Evolutionary conservation across 2,888 invertebrate genomes (phyloP), one percentile per base, ranked within the genome.

Genomic region (Ectropis crepuscularia): DNA sequence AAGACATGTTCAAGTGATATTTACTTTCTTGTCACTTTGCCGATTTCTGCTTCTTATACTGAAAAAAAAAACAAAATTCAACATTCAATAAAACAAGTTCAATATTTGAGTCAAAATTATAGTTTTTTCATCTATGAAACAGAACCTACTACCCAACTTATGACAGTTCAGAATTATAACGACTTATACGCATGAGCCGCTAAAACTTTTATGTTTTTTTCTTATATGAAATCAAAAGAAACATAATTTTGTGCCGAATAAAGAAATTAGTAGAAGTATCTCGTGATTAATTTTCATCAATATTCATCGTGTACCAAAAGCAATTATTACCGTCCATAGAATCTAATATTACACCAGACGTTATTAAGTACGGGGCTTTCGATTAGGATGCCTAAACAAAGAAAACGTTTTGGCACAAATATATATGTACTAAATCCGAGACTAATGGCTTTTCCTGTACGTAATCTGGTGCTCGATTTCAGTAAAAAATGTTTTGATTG

Each of bases 361-460:
- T 51, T 41, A 51, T 42, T 51, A 42, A 39, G 38, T 6, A 11
- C 16, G 39, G 16, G 16, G 16, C 51, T 51, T 9, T 51, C 51
- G 51, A 51, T 51, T 51, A 51, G 51, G 51, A 41, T 41, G 41
- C 28, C 51, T 51, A 42, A 51, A 51, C 51, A 51, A 51, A 51
- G 54, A 46, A 46, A 5, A 12, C 37, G 11, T 45, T 45, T 46
- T 54, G 46, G 54, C 54, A 46, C 37, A 54, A 46, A 53, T 36
- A 45, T 37, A n/a, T 53, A 36, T n/a, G 41, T 28, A 39, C 12
- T 50, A 41, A 42, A 16, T 42, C 41, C 16, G 39, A 38, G 50
- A 50, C 38, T 50, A 50, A 50, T 50, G 51, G 51, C 9, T 16
- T 9, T 39, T n/a, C 38, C 7, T 12, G 8, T 8, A 11, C 37